A percentile compares a stretch with the other conserved stretches of the same genome.
Evolutionary conservation across 2,113 vertebrate species (phyloP).

Genomic region (Cavia porcellus): DNA sequence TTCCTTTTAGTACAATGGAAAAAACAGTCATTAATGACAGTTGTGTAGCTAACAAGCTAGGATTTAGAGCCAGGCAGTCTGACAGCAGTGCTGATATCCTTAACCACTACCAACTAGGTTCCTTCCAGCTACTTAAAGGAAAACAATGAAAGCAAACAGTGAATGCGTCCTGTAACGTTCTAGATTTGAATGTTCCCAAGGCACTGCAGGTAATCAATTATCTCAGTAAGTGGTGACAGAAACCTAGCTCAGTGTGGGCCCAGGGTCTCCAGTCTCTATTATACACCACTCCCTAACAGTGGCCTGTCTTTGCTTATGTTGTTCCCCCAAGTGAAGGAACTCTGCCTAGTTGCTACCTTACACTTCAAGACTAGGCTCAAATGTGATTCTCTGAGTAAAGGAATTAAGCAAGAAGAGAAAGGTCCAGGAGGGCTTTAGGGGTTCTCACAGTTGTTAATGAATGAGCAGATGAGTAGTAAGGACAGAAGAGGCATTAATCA

Average conservation of each 20-base stretch:
- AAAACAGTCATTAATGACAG: not conserved
- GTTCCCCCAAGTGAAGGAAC: not conserved
- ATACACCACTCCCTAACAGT: not conserved
- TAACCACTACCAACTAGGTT: not conserved
- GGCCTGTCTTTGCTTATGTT: not conserved
- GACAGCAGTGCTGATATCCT: not conserved
- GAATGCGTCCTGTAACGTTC: not conserved
- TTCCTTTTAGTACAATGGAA: not conserved
- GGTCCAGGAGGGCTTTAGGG: not conserved
- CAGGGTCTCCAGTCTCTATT: not conserved
- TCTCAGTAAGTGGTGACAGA: not conserved
- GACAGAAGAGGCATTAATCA: not conserved
- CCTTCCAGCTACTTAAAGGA: not conserved
- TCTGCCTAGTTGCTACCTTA: not conserved
- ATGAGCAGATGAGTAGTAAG: not conserved
- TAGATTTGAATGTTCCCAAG: not conserved
- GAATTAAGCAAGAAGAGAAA: constrained; percentile 17
- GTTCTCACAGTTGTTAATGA: not conserved
- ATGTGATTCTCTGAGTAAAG: constrained; percentile 23
- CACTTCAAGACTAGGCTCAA: constrained; percentile 12
- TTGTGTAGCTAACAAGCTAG: not conserved
- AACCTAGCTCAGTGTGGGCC: not conserved
- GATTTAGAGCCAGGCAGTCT: not conserved
- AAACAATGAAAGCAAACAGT: not conserved
- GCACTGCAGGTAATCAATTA: not conserved